phyloP scores from a whole-genome alignment of 2,113 vertebrate species.

The Oplegnathus fasciatus region DNA sequence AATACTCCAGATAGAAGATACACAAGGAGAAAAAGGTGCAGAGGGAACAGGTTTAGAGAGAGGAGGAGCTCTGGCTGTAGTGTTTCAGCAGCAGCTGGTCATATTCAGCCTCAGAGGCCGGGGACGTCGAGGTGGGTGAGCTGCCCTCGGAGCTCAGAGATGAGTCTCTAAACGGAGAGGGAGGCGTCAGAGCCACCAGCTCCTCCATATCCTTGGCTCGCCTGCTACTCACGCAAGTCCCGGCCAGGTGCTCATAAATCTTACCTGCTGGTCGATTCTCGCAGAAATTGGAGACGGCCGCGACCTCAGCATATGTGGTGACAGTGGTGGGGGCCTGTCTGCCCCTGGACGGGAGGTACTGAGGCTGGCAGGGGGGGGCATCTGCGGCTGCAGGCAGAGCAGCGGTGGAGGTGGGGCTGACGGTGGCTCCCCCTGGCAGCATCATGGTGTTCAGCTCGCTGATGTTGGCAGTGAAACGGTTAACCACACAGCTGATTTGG shows the following conservation, averaged over 20 bases:
- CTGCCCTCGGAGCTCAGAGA: conserved; percentile 90
- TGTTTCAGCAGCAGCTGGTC: conserved; percentile 95
- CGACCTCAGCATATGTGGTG: conserved; percentile 93
- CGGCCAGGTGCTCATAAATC: conserved; percentile 80
- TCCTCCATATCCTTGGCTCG: conserved; percentile 85
- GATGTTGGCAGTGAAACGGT: conserved; percentile 97
- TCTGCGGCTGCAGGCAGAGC: conserved; percentile 83
- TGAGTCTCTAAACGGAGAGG: conserved; percentile 97
- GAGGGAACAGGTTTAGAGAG: conserved; percentile 84
- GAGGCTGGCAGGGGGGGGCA: conserved; percentile 84
- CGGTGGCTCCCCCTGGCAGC: conserved; percentile 83
- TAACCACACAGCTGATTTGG: conserved; percentile 98
- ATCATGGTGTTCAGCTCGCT: conserved; percentile 97
- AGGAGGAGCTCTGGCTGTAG: conserved; percentile 98
- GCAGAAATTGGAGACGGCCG: conserved; percentile 86
- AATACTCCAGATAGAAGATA: conserved; percentile 4
- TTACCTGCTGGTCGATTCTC: conserved; percentile 75
- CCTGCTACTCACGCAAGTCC: conserved; percentile 86
- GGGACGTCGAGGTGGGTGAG: conserved; percentile 91
- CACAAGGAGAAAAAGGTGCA: background rate
- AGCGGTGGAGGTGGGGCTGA: conserved; percentile 76
- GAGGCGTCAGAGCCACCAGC: conserved; percentile 93
- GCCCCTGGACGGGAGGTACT: conserved; percentile 88
- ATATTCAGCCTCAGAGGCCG: conserved; percentile 91
- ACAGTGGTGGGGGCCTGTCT: conserved; percentile 88